These are phyloP conservation scores for Crocuta crocuta DNA, from an alignment of 2,113 vertebrate species.

Conservation along the genomic window DNA sequence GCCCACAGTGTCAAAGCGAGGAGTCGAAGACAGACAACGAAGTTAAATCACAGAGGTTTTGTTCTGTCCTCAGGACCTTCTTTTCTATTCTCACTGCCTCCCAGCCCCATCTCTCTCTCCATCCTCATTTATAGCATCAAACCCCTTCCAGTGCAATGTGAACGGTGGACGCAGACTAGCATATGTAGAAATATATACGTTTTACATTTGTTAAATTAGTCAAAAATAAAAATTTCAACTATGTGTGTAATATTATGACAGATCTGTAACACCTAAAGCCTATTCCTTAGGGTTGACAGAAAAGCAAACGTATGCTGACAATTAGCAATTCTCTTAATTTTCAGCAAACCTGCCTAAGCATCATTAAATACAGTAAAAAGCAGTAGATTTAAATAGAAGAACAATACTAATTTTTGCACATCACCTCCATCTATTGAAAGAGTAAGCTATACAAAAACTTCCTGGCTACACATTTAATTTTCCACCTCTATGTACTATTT, in stretches of 20 bases:
- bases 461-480: background rate
- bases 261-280: slow-evolving; percentile 4
- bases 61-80: background rate
- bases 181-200: background rate
- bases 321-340: slow-evolving; percentile 1
- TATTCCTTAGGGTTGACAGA: background rate
- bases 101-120: background rate
- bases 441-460: background rate
- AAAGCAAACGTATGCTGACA: slow-evolving; percentile 36
- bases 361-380: background rate
- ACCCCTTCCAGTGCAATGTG: background rate
- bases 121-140: background rate
- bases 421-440: slow-evolving; percentile 25
- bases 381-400: background rate
- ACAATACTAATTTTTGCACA: background rate
- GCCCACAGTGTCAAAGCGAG: background rate
- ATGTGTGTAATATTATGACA: background rate
- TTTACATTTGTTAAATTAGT: background rate
- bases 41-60: background rate
- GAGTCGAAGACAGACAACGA: background rate
- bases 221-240: background rate
- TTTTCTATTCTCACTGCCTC: background rate
- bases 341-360: slow-evolving; percentile 5
- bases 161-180: background rate
- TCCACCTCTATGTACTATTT: background rate